Conservation (phyloP, 1,140 invertebrate genomes). For the Lepidotrigona ventralis region DNA sequence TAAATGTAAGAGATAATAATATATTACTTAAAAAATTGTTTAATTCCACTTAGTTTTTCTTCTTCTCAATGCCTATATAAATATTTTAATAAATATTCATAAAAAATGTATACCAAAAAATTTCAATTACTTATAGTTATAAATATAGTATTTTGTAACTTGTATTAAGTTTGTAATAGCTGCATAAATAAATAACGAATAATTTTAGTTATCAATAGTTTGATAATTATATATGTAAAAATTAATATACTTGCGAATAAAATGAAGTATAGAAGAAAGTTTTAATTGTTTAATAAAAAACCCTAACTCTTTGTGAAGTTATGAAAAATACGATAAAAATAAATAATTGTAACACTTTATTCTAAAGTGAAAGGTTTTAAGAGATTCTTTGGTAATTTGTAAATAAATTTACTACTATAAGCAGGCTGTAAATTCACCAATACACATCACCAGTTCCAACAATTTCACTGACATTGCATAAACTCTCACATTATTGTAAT, state of each 20-base stretch:
- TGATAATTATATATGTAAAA: background rate
- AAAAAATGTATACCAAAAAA: slow-evolving; percentile 19
- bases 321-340: slow-evolving; percentile 13
- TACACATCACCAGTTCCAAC: slow-evolving; percentile 57
- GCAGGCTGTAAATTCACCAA: slow-evolving; percentile 58
- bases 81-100: slow-evolving; percentile 21
- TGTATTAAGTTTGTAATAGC: background rate
- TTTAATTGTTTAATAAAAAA: slow-evolving; percentile 1
- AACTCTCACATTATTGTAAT: slow-evolving; percentile 62
- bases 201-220: background rate
- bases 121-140: slow-evolving; percentile 4
- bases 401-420: slow-evolving; percentile 64
- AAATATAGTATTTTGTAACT: background rate
- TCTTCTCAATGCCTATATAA: background rate
- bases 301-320: slow-evolving; percentile 24
- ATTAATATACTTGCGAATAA: background rate
- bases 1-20: background rate
- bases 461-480: slow-evolving; percentile 58
- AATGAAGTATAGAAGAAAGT: background rate
- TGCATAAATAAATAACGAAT: slow-evolving; percentile 32
- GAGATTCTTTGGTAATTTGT: slow-evolving; percentile 59
- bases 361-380: slow-evolving; percentile 47
- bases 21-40: background rate
- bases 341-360: slow-evolving; percentile 34
- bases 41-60: background rate